Evolutionary conservation across 2,797 vertebrate species (phyloP), one percentile per base, ranked within the genome.

Genomic region (Mormyrops attenuatus): DNA sequence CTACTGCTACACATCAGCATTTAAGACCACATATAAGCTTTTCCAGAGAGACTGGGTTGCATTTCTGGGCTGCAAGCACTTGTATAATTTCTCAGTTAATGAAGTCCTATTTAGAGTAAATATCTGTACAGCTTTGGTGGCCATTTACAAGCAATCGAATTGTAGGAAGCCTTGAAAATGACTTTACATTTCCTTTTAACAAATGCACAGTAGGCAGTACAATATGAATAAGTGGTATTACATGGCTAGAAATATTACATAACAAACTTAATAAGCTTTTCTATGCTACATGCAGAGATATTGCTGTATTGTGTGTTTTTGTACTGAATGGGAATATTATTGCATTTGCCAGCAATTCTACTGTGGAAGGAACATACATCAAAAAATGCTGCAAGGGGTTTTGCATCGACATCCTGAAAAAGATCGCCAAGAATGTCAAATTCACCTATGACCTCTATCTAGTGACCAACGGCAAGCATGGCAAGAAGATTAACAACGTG

Each of bases 341-440:
- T 93, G 87, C 92, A 15, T 93, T 90, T 95, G 92, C 85, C 96
- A 99, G 98, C 93, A 99, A 99, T 94, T 96, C 95, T 90, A 99
- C 97, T 82, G 95, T 95, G 0, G 97, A 97, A 85, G 98, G 96
- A 1, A 96, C 95, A 66, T 99, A 98, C 0, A 95, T 98, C 30
- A 99, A 99, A 92, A 97, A 99, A 91, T 99, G 98, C 93, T 99
- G 98, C 94, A 99, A 99, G 89, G 98, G 98, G 0, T 99, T 99
- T 95, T 99, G 98, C 93, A 99, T 99, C 0, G 98, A 99, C 92
- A 99, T 99, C 93, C 93, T 99, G 91, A 99, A 99, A 96, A 99
- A 99, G 92, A 96, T 99, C 22, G 98, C 98, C 4, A 96, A 96
- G 92, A 97, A 98, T 0, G 98, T 99, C 90, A 99, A 99, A 94